Evolutionary conservation across 2,113 vertebrate species (phyloP).

Genomic region (Pelodiscus sinensis): DNA sequence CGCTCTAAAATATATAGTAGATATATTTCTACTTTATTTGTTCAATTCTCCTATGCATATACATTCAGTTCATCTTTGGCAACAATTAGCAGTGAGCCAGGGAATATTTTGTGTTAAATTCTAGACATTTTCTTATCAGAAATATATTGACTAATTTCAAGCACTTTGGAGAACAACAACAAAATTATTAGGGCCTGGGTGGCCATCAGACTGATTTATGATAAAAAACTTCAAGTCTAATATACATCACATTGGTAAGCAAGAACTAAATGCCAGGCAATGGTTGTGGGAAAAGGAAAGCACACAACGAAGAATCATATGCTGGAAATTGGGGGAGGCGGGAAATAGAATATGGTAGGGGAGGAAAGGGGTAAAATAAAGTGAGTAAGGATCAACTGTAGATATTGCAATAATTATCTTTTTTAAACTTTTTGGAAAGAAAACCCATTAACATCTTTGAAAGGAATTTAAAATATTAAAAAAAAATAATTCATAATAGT

Average conservation of each 20-base stretch:
- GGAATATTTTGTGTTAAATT: background rate
- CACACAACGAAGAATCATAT: background rate
- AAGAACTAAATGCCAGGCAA: background rate
- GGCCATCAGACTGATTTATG: background rate
- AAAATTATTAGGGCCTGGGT: background rate
- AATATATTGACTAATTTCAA: background rate
- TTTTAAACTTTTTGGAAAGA: background rate
- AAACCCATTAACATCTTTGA: background rate
- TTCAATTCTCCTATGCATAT: background rate
- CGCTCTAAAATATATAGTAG: background rate
- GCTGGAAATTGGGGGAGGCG: background rate
- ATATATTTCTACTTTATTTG: background rate
- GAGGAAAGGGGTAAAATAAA: background rate
- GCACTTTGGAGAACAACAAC: background rate
- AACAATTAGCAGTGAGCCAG: background rate
- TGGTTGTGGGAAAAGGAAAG: background rate
- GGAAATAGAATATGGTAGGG: background rate
- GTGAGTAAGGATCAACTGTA: background rate
- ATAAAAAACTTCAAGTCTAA: background rate
- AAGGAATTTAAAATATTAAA: too few relatives aligned
- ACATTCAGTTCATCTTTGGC: background rate
- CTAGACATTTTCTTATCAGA: background rate
- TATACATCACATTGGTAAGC: background rate
- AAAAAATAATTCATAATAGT: background rate
- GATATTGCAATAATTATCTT: background rate